Evolutionary conservation across 35 echinoderm and acorn worm genomes (phyloP).

Genomic region (Stichopus chloronotus): DNA sequence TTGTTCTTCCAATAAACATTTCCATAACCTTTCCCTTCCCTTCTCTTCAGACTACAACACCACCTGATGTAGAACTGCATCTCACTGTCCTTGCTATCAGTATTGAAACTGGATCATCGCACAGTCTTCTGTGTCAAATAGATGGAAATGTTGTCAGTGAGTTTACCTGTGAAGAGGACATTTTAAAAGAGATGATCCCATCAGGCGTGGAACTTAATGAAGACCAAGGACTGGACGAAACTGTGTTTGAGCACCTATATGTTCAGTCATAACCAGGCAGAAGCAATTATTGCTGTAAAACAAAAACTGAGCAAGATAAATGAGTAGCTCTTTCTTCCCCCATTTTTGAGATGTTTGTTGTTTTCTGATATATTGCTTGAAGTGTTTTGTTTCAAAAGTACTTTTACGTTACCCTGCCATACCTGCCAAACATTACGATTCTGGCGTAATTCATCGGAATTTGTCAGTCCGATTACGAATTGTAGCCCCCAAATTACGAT

Average conservation of each 20-base stretch:
- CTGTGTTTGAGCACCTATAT: neutral
- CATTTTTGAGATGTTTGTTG: neutral
- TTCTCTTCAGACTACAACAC: slow-evolving; percentile 22
- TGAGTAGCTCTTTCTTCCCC: neutral
- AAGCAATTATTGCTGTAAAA: neutral
- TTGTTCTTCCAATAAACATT: slow-evolving; percentile 2
- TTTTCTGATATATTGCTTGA: neutral
- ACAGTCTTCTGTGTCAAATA: neutral
- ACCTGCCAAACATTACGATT: no score
- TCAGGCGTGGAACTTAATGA: neutral
- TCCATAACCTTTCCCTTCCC: neutral
- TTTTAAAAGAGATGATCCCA: neutral
- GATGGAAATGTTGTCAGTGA: neutral
- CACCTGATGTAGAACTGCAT: slow-evolving; percentile 5
- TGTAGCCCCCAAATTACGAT: no score
- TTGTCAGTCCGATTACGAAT: no score
- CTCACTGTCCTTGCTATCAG: neutral
- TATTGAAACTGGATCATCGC: slow-evolving; percentile 10
- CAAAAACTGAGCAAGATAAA: neutral
- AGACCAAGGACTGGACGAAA: neutral
- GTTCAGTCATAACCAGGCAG: neutral
- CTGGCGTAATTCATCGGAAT: no score
- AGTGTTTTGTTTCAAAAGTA: neutral
- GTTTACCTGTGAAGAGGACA: neutral
- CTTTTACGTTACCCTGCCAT: neutral